phyloP scores from a whole-genome alignment of 1,140 invertebrate genomes.

The Heterodera schachtii region DNA sequence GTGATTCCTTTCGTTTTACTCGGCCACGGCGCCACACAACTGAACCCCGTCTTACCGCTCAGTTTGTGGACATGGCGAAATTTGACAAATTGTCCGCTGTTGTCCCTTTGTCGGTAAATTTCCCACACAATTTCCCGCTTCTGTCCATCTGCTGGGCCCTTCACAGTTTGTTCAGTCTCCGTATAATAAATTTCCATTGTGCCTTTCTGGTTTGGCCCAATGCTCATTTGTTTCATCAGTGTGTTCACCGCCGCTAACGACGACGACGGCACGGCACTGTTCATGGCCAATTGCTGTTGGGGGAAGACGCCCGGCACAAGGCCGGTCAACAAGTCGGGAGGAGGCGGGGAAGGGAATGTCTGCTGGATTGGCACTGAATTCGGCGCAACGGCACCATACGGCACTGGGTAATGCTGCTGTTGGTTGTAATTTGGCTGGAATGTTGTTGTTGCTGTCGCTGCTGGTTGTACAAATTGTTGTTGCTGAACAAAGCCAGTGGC shows the following conservation, averaged over 20 bases:
- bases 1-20: neutral
- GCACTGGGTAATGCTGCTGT: too few relatives aligned
- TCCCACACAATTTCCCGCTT: neutral
- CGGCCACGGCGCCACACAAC: neutral
- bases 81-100: neutral
- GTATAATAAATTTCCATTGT: neutral
- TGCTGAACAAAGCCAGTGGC: too few relatives aligned
- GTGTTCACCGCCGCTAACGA: neutral
- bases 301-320: neutral
- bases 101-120: neutral
- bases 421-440: too few relatives aligned
- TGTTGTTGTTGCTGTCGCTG: too few relatives aligned
- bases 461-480: too few relatives aligned
- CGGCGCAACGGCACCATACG: too few relatives aligned
- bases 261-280: neutral
- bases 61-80: neutral
- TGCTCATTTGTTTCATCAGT: neutral
- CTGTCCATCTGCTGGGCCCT: neutral
- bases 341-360: too few relatives aligned
- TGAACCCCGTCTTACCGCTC: neutral
- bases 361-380: too few relatives aligned
- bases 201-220: neutral
- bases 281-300: neutral
- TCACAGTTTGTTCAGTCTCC: neutral
- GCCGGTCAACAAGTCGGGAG: too few relatives aligned